Conservation (phyloP, 2,888 invertebrate genomes). For the Hymenopus coronatus region DNA sequence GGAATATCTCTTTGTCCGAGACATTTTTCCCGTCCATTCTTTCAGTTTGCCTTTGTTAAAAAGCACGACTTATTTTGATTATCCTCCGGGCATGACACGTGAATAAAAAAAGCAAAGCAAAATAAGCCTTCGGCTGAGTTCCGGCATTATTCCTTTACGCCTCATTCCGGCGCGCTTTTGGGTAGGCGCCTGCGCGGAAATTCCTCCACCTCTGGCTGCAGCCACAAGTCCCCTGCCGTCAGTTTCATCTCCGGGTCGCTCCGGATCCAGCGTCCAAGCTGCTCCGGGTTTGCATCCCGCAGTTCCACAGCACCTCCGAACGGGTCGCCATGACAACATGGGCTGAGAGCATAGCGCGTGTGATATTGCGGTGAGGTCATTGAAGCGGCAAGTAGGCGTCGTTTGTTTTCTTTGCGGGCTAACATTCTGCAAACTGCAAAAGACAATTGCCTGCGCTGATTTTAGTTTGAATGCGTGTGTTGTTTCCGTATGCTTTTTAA, state of each 20-base stretch:
- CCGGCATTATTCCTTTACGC: neutral
- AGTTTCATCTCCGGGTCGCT: neutral
- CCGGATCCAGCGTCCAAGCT: neutral
- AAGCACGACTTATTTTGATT: neutral
- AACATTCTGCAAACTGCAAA: neutral
- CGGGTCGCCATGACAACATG: neutral
- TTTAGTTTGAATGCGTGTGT: neutral
- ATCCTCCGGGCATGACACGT: neutral
- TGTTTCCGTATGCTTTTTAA: neutral
- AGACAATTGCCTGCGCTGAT: neutral
- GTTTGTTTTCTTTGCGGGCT: neutral
- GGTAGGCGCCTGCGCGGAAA: neutral
- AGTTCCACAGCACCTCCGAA: neutral
- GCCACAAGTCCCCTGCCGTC: neutral
- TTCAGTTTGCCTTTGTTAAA: neutral
- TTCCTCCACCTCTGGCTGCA: neutral
- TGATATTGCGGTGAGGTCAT: neutral
- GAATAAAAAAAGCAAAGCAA: neutral
- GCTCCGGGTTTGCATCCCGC: neutral
- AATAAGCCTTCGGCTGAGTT: neutral
- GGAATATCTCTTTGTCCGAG: neutral
- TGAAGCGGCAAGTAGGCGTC: too few relatives aligned
- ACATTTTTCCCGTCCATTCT: neutral
- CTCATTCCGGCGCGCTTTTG: neutral
- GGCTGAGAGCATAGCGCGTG: neutral